Base-by-base conservation (phyloP, 2,113 vertebrate species). In the Phylloscopus trochilus region DNA sequence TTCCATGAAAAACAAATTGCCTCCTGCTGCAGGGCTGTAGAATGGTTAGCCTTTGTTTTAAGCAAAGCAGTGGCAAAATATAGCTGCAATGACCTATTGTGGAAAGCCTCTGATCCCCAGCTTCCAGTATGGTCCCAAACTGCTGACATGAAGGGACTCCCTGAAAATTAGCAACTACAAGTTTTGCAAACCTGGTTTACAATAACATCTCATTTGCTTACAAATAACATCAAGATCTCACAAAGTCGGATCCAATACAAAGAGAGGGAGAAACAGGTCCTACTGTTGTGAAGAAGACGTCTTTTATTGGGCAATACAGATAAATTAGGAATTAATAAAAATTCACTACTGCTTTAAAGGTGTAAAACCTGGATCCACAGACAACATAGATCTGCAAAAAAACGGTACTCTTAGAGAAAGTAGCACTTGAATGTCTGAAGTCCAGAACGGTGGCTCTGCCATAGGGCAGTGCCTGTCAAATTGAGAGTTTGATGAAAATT, bases 1-100 rank as follows among this genome's bases (percentile, higher is more conserved):
- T 92, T 91, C 91, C 87, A 91, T 91, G 28, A 79, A 92, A 95
- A 91, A 74, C 19, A 83, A 72, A 83, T 23, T 46, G 43, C 56
- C 22, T 91, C 37, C 66, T 70, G 56, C 59, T 75, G 56, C 22
- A 58, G 52, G 37, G 27, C 69, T 86, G 26, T 30, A 62, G 18
- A 63, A 81, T 44, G 44, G 3, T 26, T 33, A 21, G 19, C 24
- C 60, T 92, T 95, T 94, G 43, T 94, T 81, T 75, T 20, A 28
- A 44, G 20, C n/a, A 77, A 79, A 94, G 16, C 27, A 72, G 35
- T 21, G 17, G 17, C 62, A 74, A 94, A 96, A 87, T 64, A 82
- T 52, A 82, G 16, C 18, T 64, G 78, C 77, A 84, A 87, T 84
- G 77, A 75, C 24, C 55, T 44, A 17, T 51, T 83, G 60, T 67